phyloP scores from a whole-genome alignment of 2,888 invertebrate species.

The Odontothrips loti region DNA sequence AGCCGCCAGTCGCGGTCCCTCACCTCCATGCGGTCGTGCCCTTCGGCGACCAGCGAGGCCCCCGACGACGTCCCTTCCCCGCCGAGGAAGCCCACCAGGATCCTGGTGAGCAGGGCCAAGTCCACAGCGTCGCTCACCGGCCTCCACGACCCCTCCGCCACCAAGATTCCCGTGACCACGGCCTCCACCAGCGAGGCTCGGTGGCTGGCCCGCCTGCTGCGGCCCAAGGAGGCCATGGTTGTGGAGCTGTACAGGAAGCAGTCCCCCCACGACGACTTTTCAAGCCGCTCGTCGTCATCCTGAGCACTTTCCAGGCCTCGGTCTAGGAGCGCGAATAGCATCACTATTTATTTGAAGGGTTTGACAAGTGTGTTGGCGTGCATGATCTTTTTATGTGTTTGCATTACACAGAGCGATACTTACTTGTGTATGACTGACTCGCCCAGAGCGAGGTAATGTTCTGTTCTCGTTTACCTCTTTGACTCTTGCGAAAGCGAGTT shows the following conservation, averaged over 20 bases:
- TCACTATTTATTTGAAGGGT: background rate
- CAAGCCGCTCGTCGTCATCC: background rate
- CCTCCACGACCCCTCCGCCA: background rate
- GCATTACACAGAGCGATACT: background rate
- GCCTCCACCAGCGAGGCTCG: background rate
- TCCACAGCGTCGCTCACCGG: constrained; percentile 4
- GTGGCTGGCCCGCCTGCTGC: background rate
- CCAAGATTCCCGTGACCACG: background rate
- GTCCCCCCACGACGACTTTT: background rate
- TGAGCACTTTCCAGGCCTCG: background rate
- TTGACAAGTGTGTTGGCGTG: background rate
- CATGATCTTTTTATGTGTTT: background rate
- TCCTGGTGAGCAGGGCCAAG: constrained; percentile 23
- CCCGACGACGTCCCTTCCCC: background rate
- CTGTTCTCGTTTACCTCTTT: too few relatives aligned
- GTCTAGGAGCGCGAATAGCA: background rate
- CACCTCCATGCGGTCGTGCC: background rate
- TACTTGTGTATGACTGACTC: background rate
- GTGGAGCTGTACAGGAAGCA: constrained; percentile 8
- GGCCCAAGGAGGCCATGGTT: background rate
- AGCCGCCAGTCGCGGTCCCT: background rate
- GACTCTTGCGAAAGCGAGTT: too few relatives aligned
- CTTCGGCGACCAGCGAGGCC: background rate
- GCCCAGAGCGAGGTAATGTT: too few relatives aligned
- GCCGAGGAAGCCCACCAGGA: background rate